Evolutionary conservation across 2,888 invertebrate species (phyloP), one percentile per base, ranked within the genome.

Genomic region (Lampropteryx suffumata): DNA sequence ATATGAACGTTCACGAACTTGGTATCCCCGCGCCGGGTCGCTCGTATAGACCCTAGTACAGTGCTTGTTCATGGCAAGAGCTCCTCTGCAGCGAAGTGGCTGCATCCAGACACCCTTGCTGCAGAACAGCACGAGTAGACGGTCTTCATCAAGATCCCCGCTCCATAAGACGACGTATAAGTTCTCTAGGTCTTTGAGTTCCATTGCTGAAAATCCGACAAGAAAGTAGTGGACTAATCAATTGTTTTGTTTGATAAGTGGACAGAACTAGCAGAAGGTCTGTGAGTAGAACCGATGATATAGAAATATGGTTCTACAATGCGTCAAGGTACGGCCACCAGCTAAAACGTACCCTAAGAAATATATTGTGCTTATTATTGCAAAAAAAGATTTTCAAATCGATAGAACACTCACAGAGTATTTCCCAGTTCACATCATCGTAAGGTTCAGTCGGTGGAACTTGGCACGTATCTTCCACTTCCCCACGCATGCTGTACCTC

Each of bases 91-190:
- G 27, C 91, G 69, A 3, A 94, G 77, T 0, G 92, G 91, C 47
- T 92, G 83, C 64, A 92, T 77, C 73, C 91, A 87, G 7, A 70
- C 73, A 1, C 91, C 91, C 2, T 85, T 84, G 36, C 91, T 91
- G 43, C 91, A 89, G 55, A 93, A 93, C 61, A 94, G 92, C 46
- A 96, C 76, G 27, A 94, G 81, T 79, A 97, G 92, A 6, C 92
- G 85, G 21, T 94, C 92, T 39, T 96, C 94, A 44, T 96, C 97
- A 40, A 96, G 91, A 60, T 93, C 94, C 1, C 96, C 96, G 34
- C 94, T 94, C 97, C 97, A 97, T 79, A 95, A 95, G 9, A 95
- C 89, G 1, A 95, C 90, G 54, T 94, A 90, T 68, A 95, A 95
- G 57, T 94, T 94, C 3, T 92, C 91, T 27, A 94, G 80, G 54